Conservation (phyloP, 2,797 vertebrate genomes). For the Heliangelus exortis region DNA sequence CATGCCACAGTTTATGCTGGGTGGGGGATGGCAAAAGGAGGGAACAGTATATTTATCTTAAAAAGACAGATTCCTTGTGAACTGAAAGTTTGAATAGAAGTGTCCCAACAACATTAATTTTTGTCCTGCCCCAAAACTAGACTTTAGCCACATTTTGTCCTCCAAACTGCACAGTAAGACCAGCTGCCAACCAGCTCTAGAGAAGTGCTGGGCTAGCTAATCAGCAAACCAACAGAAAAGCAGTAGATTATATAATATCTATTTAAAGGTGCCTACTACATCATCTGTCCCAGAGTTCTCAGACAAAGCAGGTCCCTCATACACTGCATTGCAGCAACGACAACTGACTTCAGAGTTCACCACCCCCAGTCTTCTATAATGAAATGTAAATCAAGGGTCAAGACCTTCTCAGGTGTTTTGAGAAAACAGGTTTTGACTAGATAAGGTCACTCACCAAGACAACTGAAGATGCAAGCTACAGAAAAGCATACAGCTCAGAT, state of each 20-base stretch:
- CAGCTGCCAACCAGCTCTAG: conserved; percentile 1
- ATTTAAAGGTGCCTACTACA: background rate
- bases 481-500: background rate
- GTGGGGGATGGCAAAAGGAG: background rate
- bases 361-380: background rate
- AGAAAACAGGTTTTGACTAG: background rate
- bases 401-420: background rate
- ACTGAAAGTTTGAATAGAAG: background rate
- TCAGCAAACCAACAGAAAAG: conserved; percentile 30
- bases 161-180: background rate
- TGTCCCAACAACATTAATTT: background rate
- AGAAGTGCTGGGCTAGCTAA: conserved; percentile 33
- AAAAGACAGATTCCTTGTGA: background rate
- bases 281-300: background rate
- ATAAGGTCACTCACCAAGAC: background rate
- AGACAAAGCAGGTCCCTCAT: background rate
- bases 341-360: background rate
- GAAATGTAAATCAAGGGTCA: background rate
- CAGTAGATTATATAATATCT: background rate
- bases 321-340: background rate
- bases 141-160: conserved; percentile 29
- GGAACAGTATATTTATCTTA: background rate
- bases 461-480: background rate
- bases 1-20: background rate
- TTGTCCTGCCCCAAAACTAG: conserved; percentile 24